Evolutionary conservation across 2,888 invertebrate species (phyloP), one percentile per base, ranked within the genome.

Genomic region (Oxycera nigricornis): DNA sequence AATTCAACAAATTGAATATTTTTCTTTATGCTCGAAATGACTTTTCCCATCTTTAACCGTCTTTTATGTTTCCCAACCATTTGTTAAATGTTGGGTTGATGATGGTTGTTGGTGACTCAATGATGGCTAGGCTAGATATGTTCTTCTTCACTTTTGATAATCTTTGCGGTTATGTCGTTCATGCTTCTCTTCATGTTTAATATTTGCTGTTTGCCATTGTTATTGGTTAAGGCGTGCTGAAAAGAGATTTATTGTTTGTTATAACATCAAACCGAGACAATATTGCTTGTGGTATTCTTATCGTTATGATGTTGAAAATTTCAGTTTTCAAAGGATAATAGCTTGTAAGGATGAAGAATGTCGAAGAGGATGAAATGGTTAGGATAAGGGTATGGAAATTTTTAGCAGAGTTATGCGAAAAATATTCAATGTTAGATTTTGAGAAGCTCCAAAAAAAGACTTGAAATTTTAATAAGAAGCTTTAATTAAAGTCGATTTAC

Each of bases 1-100:
- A 62, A 62, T 20, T 62, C 7, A 62, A 31, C 31, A 62, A 62
- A 62, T 62, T 62, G 61, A 62, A 62, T 62, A 30, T 59, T n/a
- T n/a, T 50, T 39, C 39, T 30, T 30, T 59, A 14, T 30, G 59
- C 30, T 22, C 31, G 1, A 9, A 59, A 59, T 59, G 59, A 30
- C 59, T 59, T 62, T 17, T 59, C 22, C 14, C 9, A 30, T 28
- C 17, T n/a, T n/a, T n/a, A n/a, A n/a, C 9, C 50, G 17, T 31
- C 61, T 30, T 62, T 30, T 17, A 6, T 62, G 31, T 26, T 59
- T 62, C 61, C 31, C 61, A 62, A 20, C 17, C 20, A 62, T n/a
- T n/a, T n/a, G n/a, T n/a, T n/a, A n/a, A n/a, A n/a, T n/a, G n/a
- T n/a, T n/a, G n/a, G n/a, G n/a, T n/a, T n/a, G n/a, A n/a, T n/a